These are phyloP conservation scores for Anolis apletophallus DNA, from an alignment of 2,797 vertebrate genomes.

Conservation along the genomic window DNA sequence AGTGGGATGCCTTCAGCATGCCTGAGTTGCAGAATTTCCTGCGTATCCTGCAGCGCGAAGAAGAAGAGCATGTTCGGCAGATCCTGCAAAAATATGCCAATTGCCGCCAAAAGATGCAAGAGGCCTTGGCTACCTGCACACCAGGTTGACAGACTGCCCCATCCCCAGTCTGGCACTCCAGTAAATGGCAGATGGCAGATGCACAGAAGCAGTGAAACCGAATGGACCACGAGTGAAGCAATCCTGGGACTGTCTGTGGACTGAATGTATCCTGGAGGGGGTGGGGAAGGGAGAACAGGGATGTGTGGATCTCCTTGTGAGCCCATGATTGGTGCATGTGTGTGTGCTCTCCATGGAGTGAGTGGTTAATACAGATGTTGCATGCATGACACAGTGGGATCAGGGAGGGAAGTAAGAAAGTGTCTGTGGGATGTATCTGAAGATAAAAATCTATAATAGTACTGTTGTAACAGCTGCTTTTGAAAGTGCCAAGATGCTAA, in stretches of 20 bases:
- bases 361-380: constrained; percentile 53
- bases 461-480: constrained; percentile 6
- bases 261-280: constrained; percentile 31
- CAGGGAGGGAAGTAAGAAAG: neutral
- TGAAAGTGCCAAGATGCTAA: neutral
- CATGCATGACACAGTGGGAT: constrained; percentile 9
- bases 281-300: constrained; percentile 54
- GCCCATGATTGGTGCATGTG: constrained; percentile 40
- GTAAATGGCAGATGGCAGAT: neutral
- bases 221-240: constrained; percentile 11
- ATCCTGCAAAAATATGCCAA: constrained; percentile 87
- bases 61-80: constrained; percentile 90
- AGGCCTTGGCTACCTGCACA: constrained; percentile 82
- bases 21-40: constrained; percentile 93
- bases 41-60: constrained; percentile 91
- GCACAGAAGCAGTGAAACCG: constrained; percentile 16
- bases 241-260: constrained; percentile 33
- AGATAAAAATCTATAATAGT: neutral
- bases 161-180: constrained; percentile 6
- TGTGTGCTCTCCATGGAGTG: constrained; percentile 54
- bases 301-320: constrained; percentile 20
- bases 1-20: constrained; percentile 96
- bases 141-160: constrained; percentile 81
- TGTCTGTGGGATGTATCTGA: constrained; percentile 16
- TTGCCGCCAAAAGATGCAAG: constrained; percentile 89